Evolutionary conservation across 1,140 invertebrate species (phyloP).

Genomic region (Nebria ingens): DNA sequence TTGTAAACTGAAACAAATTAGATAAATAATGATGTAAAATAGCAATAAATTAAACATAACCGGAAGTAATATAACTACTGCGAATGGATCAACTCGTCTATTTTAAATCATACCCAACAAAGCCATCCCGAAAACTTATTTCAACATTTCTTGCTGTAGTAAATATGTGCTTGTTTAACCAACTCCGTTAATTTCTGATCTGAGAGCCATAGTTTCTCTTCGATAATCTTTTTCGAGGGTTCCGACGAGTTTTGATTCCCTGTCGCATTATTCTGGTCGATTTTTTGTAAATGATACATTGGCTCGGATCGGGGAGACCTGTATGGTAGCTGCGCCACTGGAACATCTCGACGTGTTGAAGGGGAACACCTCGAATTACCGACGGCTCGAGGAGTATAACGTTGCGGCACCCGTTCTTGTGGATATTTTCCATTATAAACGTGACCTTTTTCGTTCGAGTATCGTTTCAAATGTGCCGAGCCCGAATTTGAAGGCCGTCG

Average conservation of each 20-base stretch:
- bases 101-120: no score
- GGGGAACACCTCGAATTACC: background rate
- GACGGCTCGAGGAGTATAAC: background rate
- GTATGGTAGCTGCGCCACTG: background rate
- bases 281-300: background rate
- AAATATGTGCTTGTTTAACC: background rate
- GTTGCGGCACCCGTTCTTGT: background rate
- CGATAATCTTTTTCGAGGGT: background rate
- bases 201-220: background rate
- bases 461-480: background rate
- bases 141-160: background rate
- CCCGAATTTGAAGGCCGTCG: background rate
- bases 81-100: no score
- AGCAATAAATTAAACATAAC: no score
- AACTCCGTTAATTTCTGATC: background rate
- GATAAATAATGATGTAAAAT: no score
- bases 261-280: background rate
- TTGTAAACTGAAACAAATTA: no score
- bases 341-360: background rate
- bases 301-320: background rate
- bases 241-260: background rate
- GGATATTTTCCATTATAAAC: no score
- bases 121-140: no score
- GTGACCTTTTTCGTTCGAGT: no score
- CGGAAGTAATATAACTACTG: no score